Evolutionary conservation across 2,888 invertebrate species (phyloP), one percentile per base, ranked within the genome.

Genomic region (Drosophila incognita): DNA sequence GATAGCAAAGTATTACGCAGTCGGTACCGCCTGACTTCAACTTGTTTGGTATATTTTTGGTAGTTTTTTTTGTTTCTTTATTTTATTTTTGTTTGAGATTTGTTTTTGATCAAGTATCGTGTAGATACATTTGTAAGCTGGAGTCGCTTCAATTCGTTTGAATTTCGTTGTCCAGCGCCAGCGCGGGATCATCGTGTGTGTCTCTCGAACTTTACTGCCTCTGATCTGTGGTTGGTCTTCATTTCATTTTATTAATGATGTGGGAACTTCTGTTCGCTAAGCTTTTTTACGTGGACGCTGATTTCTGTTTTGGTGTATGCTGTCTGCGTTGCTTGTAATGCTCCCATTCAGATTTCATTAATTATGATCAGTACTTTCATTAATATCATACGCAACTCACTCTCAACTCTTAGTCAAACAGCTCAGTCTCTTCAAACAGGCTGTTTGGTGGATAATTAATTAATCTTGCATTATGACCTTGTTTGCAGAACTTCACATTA

Each of bases 81-180:
- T 62, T 68, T 70, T 63, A 56, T 21, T 18, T 65, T 59, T 57
- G 59, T 62, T 79, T 36, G 21, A 35, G 40, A 33, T 70, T 63
- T 48, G 58, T 53, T 62, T 70, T 52, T 61, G 64, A 49, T 74
- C 70, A 62, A 65, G 82, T 80, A 80, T 82, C 77, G 73, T 87
- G 90, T 87, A 87, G 89, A 79, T 83, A 90, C 90, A 88, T 90
- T 87, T 87, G 87, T 87, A 88, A 81, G 76, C 81, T 71, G 74
- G 69, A 75, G 74, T 74, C 69, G 77, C 81, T 66, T 84, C 69
- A 81, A 76, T 87, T 87, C 87, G 71, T 82, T 90, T 83, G 90
- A 87, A 87, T 90, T 90, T 78, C 51, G 58, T 76, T 65, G 59
- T 40, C 52, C 72, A 81, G 79, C 73, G 77, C 73, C 76, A 79